A percentile compares a stretch with the other conserved stretches of the same genome.
These are phyloP conservation scores for Aquatica leii DNA, from an alignment of 2,888 invertebrate genomes.

Conservation along the genomic window DNA sequence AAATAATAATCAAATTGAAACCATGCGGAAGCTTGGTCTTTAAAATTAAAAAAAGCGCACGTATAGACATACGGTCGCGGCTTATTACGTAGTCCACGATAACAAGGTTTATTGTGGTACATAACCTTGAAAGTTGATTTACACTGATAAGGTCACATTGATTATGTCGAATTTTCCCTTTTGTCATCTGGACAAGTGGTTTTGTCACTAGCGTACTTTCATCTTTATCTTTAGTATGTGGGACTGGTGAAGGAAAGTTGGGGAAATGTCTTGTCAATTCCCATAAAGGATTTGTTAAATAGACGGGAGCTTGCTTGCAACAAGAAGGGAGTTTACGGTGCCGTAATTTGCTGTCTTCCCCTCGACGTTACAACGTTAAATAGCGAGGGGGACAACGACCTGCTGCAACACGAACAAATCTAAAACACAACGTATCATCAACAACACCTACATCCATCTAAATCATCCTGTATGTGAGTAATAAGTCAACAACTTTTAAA, in stretches of 20 bases:
- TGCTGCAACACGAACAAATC: slow-evolving; percentile 26
- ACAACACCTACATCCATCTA: slow-evolving; percentile 31
- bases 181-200: slow-evolving; percentile 13
- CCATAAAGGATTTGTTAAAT: neutral
- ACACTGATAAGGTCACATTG: slow-evolving; percentile 43
- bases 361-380: slow-evolving; percentile 17
- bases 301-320: neutral
- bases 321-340: slow-evolving; percentile 8
- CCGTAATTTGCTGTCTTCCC: slow-evolving; percentile 20
- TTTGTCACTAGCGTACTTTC: neutral
- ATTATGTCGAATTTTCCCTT: slow-evolving; percentile 40
- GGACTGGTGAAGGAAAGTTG: too few relatives aligned
- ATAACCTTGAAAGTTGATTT: slow-evolving; percentile 33
- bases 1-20: slow-evolving; percentile 13
- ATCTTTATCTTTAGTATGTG: too few relatives aligned
- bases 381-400: slow-evolving; percentile 33
- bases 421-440: slow-evolving; percentile 28
- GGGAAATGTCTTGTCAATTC: neutral
- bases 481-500: slow-evolving; percentile 27
- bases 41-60: too few relatives aligned
- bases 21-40: slow-evolving; percentile 24
- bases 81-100: slow-evolving; percentile 18
- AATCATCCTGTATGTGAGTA: slow-evolving; percentile 27
- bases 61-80: slow-evolving; percentile 1
- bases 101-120: slow-evolving; percentile 19